Evolutionary conservation across 2,113 vertebrate species (phyloP).

Genomic region (Gasterosteus aculeatus): DNA sequence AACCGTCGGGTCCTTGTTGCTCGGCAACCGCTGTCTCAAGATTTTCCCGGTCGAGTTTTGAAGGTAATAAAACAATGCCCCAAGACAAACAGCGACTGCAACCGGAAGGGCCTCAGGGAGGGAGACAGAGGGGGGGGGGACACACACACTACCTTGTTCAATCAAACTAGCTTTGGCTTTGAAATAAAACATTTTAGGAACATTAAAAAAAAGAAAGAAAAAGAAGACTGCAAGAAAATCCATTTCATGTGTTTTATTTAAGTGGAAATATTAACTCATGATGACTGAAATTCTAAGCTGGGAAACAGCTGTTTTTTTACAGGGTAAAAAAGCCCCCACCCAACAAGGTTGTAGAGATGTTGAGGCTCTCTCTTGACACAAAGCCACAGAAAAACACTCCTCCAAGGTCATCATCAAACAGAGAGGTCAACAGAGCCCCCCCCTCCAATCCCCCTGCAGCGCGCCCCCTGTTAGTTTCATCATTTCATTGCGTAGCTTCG

Average conservation of each 20-base stretch:
- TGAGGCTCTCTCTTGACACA: conserved; percentile 25
- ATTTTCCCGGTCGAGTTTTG: conserved; percentile 81
- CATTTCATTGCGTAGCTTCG: conserved; percentile 68
- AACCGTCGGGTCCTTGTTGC: conserved; percentile 82
- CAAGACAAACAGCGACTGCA: conserved; percentile 81
- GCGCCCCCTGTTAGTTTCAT: conserved; percentile 37
- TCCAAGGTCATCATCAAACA: conserved; percentile 58
- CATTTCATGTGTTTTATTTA: conserved; percentile 29
- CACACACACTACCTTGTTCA: conserved; percentile 17
- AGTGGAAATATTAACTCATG: conserved; percentile 57
- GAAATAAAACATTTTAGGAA: conserved; percentile 12
- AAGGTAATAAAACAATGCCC: conserved; percentile 86
- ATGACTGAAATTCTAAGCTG: conserved; percentile 60
- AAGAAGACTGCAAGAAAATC: conserved; percentile 37
- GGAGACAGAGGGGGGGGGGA: neutral
- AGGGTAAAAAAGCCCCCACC: conserved; percentile 57
- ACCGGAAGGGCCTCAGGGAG: conserved; percentile 67
- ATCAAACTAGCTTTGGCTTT: conserved; percentile 27
- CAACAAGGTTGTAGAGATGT: conserved; percentile 9
- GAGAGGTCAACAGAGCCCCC: conserved; percentile 10
- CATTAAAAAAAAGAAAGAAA: conserved; percentile 36
- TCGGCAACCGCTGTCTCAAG: conserved; percentile 81
- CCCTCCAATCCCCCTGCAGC: neutral
- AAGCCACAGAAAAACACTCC: conserved; percentile 34
- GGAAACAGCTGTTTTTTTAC: conserved; percentile 70